Evolutionary conservation across 2,888 invertebrate genomes (phyloP), one percentile per base, ranked within the genome.

Genomic region (Myopa tessellatipennis): DNA sequence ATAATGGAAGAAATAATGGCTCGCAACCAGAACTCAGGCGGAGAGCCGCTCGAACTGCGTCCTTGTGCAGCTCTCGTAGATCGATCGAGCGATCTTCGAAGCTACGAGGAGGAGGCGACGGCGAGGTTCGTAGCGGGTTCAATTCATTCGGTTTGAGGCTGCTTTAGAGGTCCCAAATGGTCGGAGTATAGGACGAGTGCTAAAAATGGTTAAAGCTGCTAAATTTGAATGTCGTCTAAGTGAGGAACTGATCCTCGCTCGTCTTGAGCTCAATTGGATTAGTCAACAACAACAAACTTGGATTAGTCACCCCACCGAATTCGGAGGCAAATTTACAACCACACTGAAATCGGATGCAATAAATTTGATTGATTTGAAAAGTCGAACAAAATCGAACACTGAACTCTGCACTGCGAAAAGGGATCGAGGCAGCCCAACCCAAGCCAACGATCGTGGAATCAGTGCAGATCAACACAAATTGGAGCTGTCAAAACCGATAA

Each of bases 1-100:
- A 74, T 74, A 74, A 74, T 74, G 74, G 67, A 74, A 52, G 74
- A 74, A 67, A 67, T 36, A 67, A 74, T 74, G 65, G 34, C 36
- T 67, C 34, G 74, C 50, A 26, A 55, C 34, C 52, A 67, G 74
- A 55, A 45, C 74, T 63, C 52, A 14, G 14, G 63, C 45, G 38
- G 34, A 65, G 34, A 58, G 58, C 26, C 34, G 26, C 34, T 12
- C 18, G 52, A 70, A 74, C 52, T 74, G 74, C 52, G 74, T 61
- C 73, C 45, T 50, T 63, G 73, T 74, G 14, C 63, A 74, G 50
- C 50, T 6, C 45, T 18, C 16, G 52, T 34, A 55, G 70, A 70
- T 65, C 65, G 65, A 74, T 74, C 65, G 65, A 52, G 65, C 65
- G 74, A 52, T 74, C 74, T 55, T 74, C 65, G 55, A 65, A 74